Conservation (phyloP, 2,888 invertebrate species). For the Torymus texanus region DNA sequence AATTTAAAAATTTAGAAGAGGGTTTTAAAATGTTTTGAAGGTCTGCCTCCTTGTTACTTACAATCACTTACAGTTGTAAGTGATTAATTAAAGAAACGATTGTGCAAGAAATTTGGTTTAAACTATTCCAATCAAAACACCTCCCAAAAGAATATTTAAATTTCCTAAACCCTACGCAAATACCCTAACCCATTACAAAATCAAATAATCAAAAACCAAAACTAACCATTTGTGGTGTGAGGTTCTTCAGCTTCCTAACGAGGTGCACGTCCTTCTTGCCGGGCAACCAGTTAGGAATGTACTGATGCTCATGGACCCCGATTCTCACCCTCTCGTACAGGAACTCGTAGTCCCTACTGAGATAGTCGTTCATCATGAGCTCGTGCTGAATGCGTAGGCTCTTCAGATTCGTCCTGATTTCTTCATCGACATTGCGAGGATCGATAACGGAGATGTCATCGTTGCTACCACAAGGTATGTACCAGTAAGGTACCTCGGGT, state of each 20-base stretch:
- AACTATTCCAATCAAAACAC: no score
- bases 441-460: conserved; percentile 57
- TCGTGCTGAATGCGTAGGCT: conserved; percentile 68
- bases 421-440: conserved; percentile 60
- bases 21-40: no score
- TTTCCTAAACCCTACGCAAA: no score
- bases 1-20: no score
- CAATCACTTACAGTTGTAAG: no score
- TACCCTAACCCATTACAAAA: no score
- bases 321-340: conserved; percentile 70
- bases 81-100: no score
- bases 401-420: conserved; percentile 60
- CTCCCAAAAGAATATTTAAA: no score
- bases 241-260: conserved; percentile 59
- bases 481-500: conserved; percentile 66
- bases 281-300: conserved; percentile 74
- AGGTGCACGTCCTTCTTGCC: conserved; percentile 67
- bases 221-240: conserved; percentile 49
- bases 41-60: no score
- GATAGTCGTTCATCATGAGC: conserved; percentile 68
- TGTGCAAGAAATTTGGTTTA: no score
- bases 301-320: conserved; percentile 70
- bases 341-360: conserved; percentile 70
- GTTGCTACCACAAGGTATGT: conserved; percentile 69
- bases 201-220: neutral